These are phyloP conservation scores for Agrochola circellaris DNA, from an alignment of 2,888 invertebrate species.

Conservation along the genomic window DNA sequence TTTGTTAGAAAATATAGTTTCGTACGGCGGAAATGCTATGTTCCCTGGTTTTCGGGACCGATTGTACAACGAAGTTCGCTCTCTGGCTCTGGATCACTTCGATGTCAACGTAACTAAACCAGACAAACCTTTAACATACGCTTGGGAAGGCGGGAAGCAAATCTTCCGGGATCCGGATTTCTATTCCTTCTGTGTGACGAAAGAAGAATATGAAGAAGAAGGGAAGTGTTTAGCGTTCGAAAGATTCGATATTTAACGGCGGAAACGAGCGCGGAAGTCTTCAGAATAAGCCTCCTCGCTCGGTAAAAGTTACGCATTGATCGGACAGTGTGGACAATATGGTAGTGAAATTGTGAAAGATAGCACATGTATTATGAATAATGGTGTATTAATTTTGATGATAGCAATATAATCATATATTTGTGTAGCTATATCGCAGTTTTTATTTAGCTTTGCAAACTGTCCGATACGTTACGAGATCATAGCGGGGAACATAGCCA, in stretches of 20 bases:
- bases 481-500: too few relatives aligned
- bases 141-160: conserved; percentile 97
- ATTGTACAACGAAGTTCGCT: conserved; percentile 92
- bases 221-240: conserved; percentile 92
- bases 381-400: conserved; percentile 39
- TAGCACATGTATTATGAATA: conserved; percentile 36
- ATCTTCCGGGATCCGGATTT: conserved; percentile 94
- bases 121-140: conserved; percentile 94
- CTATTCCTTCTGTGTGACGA: conserved; percentile 93
- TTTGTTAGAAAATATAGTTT: conserved; percentile 95
- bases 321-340: conserved; percentile 49
- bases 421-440: conserved; percentile 5
- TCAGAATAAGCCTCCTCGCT: conserved; percentile 77
- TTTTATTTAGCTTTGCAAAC: conserved; percentile 15
- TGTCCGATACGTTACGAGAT: too few relatives aligned
- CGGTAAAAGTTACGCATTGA: conserved; percentile 71
- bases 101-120: conserved; percentile 92
- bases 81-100: conserved; percentile 94
- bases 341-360: conserved; percentile 53
- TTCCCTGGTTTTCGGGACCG: conserved; percentile 96
- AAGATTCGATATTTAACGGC: conserved; percentile 89
- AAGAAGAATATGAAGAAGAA: conserved; percentile 97
- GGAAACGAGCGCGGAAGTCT: conserved; percentile 84
- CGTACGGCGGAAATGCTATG: conserved; percentile 95
- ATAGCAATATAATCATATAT: conserved; percentile 44